Base-by-base conservation (phyloP, 2,888 invertebrate genomes). In the Lacanobia wlatinum region DNA sequence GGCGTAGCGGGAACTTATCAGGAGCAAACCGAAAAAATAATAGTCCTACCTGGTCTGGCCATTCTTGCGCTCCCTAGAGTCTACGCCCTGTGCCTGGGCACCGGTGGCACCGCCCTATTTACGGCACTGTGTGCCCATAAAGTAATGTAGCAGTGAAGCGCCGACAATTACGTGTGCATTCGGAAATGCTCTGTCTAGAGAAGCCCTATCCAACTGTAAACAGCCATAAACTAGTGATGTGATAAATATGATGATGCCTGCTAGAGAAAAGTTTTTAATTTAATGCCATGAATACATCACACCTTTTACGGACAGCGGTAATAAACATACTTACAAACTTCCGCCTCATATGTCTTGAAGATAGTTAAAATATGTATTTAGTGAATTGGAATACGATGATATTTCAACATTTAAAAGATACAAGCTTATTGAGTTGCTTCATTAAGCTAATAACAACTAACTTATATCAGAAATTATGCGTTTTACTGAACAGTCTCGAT, bases 361-460 rank as follows among this genome's bases (percentile, higher is more conserved):
- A 46, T 23, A 46, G 48, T 61, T 76, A 68, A 74, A 61, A 61
- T 74, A 76, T 74, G 76, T 76, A 74, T 74, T 61, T 56, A 74
- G 67, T 55, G 4, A 23, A 61, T 50, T 50, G 16, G 66, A 74
- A 66, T 21, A 40, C 12, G n/a, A 23, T 0, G 18, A 67, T 34
- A 53, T 66, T 34, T 76, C 18, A 10, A 48, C 34, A 48, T 66
- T 18, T 1, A 55, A 34, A 23, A 67, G 18, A 64, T 40, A n/a
- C 12, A n/a, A 46, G 16, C 12, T 7, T 23, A 48, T 10, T 55
- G 23, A 55, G 14, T 23, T 4, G 38, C 53, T 71, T 70, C 9
- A 28, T 60, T 38, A 59, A 58, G 7, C 14, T 40, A 10, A 40
- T 21, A 38, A 10, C n/a, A n/a, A 40, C 0, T 21, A 14, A 21